Base-by-base conservation (phyloP, 2,113 vertebrate species). In the Xiphophorus hellerii region DNA sequence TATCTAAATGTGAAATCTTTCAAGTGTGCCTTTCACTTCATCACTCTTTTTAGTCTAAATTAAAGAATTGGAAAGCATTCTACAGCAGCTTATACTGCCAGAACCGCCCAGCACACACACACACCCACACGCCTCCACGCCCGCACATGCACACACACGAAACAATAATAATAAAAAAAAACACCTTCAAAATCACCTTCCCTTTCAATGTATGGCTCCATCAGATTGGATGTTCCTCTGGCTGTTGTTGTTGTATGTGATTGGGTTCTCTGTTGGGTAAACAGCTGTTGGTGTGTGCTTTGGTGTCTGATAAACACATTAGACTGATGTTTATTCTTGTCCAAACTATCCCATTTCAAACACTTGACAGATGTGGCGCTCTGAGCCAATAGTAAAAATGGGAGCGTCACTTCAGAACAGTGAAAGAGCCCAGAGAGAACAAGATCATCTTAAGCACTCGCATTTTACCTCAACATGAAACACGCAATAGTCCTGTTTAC, bases 321-420 rank as follows among this genome's bases (percentile, higher is more conserved):
- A 95, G 92, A 88, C 90, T 84, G 84, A 85, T 95, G 95, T 94
- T 95, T 95, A 96, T 90, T 86, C 92, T 91, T 80, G 78, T 85
- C 85, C 94, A 94, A 95, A 95, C 94, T 87, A 87, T 92, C 84
- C 72, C 86, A 73, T 91, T 91, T 94, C 88, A 90, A 93, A 93
- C 83, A 86, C 83, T 87, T 79, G 74, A 84, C 39, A 66, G 88
- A 93, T 87, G 84, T 87, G 78, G 86, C 89, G 87, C 89, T 91
- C 79, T 78, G 77, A 90, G 91, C 92, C 92, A 93, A 76, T 69
- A 86, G 84, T 85, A 81, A 85, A 85, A 88, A 84, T 37, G 30
- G 69, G 54, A 69, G 67, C 65, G 39, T 83, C 62, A 25, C 73
- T 73, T 60, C 66, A 35, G 63, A 44, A 27, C 66, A 74, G 63